Evolutionary conservation across 2,888 invertebrate genomes (phyloP).

Genomic region (Muschampia plurimacula): DNA sequence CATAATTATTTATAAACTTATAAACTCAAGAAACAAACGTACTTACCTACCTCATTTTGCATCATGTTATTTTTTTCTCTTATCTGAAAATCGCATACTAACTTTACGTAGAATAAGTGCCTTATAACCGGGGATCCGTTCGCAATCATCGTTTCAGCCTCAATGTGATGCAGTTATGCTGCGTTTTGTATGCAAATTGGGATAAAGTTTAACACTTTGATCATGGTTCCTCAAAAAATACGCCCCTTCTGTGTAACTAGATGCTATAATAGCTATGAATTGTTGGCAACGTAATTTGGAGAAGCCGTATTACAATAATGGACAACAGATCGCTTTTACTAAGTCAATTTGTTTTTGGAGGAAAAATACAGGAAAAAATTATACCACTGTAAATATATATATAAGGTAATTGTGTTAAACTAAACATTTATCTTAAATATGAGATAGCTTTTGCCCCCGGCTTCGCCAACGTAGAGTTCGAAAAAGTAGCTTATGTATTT

Average conservation of each 20-base stretch:
- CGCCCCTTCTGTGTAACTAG: conserved; percentile 18
- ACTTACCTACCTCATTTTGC: background rate
- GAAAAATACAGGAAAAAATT: background rate
- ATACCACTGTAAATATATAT: background rate
- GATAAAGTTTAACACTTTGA: conserved; percentile 32
- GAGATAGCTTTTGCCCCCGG: too few relatives aligned
- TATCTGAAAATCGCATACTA: background rate
- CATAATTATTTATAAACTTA: too few relatives aligned
- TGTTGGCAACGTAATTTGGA: background rate
- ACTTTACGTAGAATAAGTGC: background rate
- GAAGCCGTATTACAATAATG: conserved; percentile 22
- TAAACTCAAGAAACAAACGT: too few relatives aligned
- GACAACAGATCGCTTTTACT: background rate
- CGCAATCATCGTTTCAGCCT: conserved; percentile 38
- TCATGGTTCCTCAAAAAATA: conserved; percentile 19
- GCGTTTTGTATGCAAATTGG: conserved; percentile 36
- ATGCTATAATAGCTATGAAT: conserved; percentile 7
- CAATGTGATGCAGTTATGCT: conserved; percentile 32
- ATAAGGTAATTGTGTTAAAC: too few relatives aligned
- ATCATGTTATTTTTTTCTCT: background rate
- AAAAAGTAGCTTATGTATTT: too few relatives aligned
- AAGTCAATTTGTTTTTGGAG: background rate
- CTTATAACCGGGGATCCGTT: conserved; percentile 15
- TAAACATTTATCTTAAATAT: too few relatives aligned
- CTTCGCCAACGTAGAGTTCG: too few relatives aligned